These are phyloP conservation scores for Rhagoletis zephyria DNA, from an alignment of 1,140 invertebrate species.

Conservation along the genomic window DNA sequence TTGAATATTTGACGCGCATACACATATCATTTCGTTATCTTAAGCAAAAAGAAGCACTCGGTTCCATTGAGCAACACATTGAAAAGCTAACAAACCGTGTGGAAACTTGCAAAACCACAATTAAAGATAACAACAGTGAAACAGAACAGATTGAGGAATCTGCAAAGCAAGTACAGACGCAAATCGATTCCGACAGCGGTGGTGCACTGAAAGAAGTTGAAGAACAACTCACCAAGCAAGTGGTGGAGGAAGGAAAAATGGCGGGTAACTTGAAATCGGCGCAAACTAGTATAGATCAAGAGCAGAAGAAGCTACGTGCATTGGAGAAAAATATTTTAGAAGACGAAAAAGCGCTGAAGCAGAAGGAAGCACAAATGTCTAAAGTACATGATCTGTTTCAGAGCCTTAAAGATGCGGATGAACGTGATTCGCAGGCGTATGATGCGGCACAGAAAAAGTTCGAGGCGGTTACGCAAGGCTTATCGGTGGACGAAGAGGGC, in stretches of 20 bases:
- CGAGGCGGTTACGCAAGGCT: conserved; percentile 87
- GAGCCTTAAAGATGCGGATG: conserved; percentile 80
- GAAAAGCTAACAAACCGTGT: conserved; percentile 65
- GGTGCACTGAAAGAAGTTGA: conserved; percentile 81
- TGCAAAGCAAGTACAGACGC: conserved; percentile 75
- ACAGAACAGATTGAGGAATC: conserved; percentile 75
- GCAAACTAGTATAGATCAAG: conserved; percentile 81
- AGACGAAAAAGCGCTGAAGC: conserved; percentile 79
- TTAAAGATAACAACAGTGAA: conserved; percentile 75
- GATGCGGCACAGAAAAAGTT: conserved; percentile 84
- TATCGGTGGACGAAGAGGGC: conserved; percentile 86
- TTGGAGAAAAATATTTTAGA: conserved; percentile 81
- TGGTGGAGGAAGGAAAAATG: conserved; percentile 81
- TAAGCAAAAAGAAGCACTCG: conserved; percentile 62
- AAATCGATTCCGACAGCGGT: conserved; percentile 79
- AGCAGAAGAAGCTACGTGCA: conserved; percentile 81
- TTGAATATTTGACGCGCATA: conserved; percentile 86
- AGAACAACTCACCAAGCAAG: conserved; percentile 78
- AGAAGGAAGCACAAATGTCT: conserved; percentile 80
- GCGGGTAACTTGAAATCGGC: conserved; percentile 80
- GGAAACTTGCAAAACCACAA: conserved; percentile 73
- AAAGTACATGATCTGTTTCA: conserved; percentile 82
- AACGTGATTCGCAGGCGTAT: conserved; percentile 80
- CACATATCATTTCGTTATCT: conserved; percentile 68
- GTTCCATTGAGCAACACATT: conserved; percentile 63